Evolutionary conservation across 2,797 vertebrate genomes (phyloP), one percentile per base, ranked within the genome.

Genomic region (Morus bassanus): DNA sequence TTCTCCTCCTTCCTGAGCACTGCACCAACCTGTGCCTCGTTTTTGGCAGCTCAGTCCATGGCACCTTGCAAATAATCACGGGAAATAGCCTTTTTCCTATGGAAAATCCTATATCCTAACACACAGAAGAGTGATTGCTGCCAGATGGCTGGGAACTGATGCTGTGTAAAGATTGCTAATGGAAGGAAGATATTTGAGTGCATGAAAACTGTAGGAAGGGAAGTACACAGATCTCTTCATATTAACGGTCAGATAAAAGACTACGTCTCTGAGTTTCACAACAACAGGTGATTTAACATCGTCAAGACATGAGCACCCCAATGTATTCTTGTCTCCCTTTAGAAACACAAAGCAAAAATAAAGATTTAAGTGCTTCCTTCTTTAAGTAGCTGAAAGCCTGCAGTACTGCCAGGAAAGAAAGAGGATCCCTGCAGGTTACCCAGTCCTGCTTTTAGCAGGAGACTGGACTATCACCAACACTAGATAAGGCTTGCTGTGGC

Each of bases 101-200:
- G 79, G 46, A 88, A 95, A 96, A 94, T 68, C 60, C 72, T 92
- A 50, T 72, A 72, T 67, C 45, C 48, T 89, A 94, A 79, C 48
- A 70, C 37, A 53, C 3, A 85, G 48, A 89, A 88, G 78, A 91
- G 31, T 24, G 72, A 95, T 51, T 85, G 68, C 85, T 89, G 68
- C 75, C 91, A 91, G 73, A 84, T 84, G 92, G 87, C 50, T 95
- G 50, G 68, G 53, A 95, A 83, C 27, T 80, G 53, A 83, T 81
- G 72, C 35, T 72, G 53, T 16, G 16, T 27, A 80, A 39, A 93
- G 60, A 75, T 4, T 85, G 75, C 57, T 95, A 91, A 95, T 65
- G 41, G 79, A 85, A 91, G 41, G 18, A 93, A 85, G 64, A 59
- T 48, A 94, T 23, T 18, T 83, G 23, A 79, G 51, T 70, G 64